These are phyloP conservation scores for Cassiopea xamachana DNA, from an alignment of 30 jellyfish, hydroid and myxozoan species.

Conservation along the genomic window DNA sequence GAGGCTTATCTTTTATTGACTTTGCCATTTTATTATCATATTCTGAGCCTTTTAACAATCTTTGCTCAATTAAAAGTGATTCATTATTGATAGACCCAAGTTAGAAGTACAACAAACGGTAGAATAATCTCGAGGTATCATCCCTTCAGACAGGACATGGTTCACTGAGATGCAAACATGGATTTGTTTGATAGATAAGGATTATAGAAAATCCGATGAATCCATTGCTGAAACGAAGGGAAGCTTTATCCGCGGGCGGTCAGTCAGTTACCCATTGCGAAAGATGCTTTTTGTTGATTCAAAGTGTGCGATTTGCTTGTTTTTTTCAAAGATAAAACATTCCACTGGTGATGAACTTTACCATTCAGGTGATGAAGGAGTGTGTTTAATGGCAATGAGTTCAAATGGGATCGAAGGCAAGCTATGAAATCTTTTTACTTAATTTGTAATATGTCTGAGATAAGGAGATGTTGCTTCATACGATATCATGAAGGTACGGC, in stretches of 20 bases:
- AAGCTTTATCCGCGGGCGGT: slow-evolving; percentile 20
- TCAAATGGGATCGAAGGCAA: not conserved
- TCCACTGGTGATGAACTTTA: not conserved
- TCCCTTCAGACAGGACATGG: slow-evolving; percentile 13
- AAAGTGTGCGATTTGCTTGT: slow-evolving; percentile 1
- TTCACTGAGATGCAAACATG: not conserved
- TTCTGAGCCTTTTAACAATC: not conserved
- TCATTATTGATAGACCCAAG: not conserved
- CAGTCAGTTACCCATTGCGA: slow-evolving; percentile 1
- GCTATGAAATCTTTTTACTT: not conserved
- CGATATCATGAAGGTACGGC: too few relatives aligned
- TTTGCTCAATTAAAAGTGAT: not conserved
- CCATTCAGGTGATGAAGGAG: not conserved
- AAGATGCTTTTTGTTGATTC: slow-evolving; percentile 16
- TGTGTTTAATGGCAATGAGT: not conserved
- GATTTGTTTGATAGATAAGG: not conserved
- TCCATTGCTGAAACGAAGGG: slow-evolving; percentile 7
- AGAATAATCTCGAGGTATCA: not conserved
- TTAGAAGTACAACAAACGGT: not conserved
- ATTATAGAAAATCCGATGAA: slow-evolving; percentile 10
- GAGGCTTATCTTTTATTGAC: not conserved
- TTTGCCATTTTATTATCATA: not conserved
- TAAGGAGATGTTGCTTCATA: too few relatives aligned
- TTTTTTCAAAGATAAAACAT: not conserved
- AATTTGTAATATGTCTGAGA: too few relatives aligned